phyloP scores from a whole-genome alignment of 1,140 invertebrate genomes.

The Tetragnatha versicolor region DNA sequence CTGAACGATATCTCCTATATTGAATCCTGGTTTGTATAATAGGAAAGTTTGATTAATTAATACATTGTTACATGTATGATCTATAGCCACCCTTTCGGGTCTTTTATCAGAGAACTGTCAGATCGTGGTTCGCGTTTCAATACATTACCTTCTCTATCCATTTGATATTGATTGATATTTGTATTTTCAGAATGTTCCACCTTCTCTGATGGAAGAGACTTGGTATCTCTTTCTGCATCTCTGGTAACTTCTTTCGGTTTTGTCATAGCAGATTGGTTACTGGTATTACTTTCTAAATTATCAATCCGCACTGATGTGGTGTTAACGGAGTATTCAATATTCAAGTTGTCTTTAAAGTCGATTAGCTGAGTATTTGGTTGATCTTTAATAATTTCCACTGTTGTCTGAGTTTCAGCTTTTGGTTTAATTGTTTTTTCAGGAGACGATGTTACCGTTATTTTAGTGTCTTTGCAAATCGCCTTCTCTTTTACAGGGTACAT shows the following conservation, averaged over 20 bases:
- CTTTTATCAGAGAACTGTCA: too few relatives aligned
- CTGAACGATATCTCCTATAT: too few relatives aligned
- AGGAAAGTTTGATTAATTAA: too few relatives aligned
- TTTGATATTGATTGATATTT: constrained; percentile 7
- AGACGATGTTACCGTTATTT: constrained; percentile 27
- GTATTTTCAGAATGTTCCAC: neutral
- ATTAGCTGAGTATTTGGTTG: neutral
- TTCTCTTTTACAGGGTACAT: neutral
- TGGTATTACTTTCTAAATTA: neutral
- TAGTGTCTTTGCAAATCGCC: neutral
- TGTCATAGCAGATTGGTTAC: neutral
- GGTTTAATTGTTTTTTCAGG: constrained; percentile 17
- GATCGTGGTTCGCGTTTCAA: too few relatives aligned
- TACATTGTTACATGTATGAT: too few relatives aligned
- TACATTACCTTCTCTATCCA: neutral
- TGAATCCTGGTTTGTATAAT: too few relatives aligned
- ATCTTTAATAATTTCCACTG: constrained; percentile 5
- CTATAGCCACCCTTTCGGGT: too few relatives aligned
- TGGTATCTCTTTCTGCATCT: neutral
- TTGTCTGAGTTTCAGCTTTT: neutral
- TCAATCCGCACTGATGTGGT: neutral
- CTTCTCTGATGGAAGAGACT: neutral
- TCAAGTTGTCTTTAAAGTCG: neutral
- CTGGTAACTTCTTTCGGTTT: neutral
- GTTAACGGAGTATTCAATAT: neutral